Base-by-base conservation (phyloP, 92 coral and sea anemone species). In the Desmophyllum pertusum region DNA sequence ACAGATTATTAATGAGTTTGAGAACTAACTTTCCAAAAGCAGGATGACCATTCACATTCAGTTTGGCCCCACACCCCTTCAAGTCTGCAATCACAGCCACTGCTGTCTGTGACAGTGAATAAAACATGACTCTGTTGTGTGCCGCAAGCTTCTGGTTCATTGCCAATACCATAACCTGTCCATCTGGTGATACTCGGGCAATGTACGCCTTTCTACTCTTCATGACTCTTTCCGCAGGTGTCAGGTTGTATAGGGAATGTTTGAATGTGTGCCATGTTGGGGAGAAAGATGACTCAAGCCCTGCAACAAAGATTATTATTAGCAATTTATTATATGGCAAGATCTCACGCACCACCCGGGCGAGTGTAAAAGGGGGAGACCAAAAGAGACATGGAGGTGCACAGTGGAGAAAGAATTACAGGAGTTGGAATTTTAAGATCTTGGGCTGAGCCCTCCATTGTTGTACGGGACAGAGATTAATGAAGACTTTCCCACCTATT, bases 121-220 rank as follows among this genome's bases (percentile, higher is more conserved):
- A 94, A 82, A 94, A 94, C 95, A 96, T 88, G 76, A 96, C 81
- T 53, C 94, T 92, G 73, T 91, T 88, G 86, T 96, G 93, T 33
- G 91, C 84, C 3, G 99, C 95, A 72, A 62, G 37, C 83, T 92
- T 96, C 84, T 96, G 99, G 83, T 96, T 96, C 91, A 96, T 86
- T 45, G 95, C 98, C 68, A 94, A 83, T 21, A 98, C 99, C 81
- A 96, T 48, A 21, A 96, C 89, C 76, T 96, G 98, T 0, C 98
- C 99, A 84, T 96, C 98, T 30, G 94, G 93, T 23, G 99, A 94
- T 38, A 89, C 87, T 17, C 92, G 79, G 2, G 91, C 87, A 15
- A 94, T 33, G 71, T 97, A 97, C 0, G 93, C 96, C 72, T 91
- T 90, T 68, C 87, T 90, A 69, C 93, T 91, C 81, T 97, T 97